phyloP scores from a whole-genome alignment of 1,140 invertebrate genomes.

The Ooceraea biroi region DNA sequence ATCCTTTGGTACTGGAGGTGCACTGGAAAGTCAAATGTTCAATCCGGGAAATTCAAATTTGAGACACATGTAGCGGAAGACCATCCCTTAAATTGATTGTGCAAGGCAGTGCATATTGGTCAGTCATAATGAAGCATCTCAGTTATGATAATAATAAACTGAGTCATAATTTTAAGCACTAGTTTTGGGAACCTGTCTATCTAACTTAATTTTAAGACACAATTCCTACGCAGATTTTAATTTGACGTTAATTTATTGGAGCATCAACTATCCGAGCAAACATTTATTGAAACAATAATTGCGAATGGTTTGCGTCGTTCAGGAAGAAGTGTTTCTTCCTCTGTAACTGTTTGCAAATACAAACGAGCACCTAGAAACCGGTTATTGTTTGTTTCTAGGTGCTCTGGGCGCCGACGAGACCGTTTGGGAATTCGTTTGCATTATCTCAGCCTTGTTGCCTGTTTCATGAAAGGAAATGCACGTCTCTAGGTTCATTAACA shows the following conservation, averaged over 20 bases:
- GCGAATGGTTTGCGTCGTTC: constrained; percentile 3
- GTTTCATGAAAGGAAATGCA: constrained; percentile 33
- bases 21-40: constrained; percentile 47
- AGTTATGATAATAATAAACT: not conserved
- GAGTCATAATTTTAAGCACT: not conserved
- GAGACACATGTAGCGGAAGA: constrained; percentile 17
- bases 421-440: constrained; percentile 54
- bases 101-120: constrained; percentile 30
- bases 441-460: constrained; percentile 47
- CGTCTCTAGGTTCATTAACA: constrained; percentile 56
- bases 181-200: not conserved
- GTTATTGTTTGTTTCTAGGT: constrained; percentile 56
- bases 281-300: constrained; percentile 34
- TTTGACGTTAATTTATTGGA: not conserved
- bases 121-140: not conserved
- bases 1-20: not conserved
- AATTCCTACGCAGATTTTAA: constrained; percentile 5
- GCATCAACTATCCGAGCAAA: not conserved
- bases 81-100: constrained; percentile 37
- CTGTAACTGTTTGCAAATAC: constrained; percentile 51
- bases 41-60: constrained; percentile 48
- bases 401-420: constrained; percentile 6
- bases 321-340: constrained; percentile 50
- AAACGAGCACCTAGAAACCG: constrained; percentile 18
- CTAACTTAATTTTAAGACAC: not conserved